phyloP scores from a whole-genome alignment of 1,140 invertebrate genomes.

The Pantala flavescens region DNA sequence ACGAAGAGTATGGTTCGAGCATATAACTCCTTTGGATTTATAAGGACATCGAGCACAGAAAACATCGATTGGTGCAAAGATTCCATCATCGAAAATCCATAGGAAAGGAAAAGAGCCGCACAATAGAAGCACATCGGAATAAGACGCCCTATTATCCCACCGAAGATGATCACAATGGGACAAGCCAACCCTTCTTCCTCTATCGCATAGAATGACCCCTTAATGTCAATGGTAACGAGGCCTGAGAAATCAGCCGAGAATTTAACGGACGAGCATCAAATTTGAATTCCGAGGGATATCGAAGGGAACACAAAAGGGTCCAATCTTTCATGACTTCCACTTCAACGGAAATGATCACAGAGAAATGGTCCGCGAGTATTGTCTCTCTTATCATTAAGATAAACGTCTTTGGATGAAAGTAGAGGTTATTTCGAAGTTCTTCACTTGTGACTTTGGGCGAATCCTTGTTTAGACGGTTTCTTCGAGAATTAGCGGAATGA shows the following conservation, averaged over 20 bases:
- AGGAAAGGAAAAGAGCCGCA: background rate
- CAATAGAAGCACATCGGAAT: background rate
- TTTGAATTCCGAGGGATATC: slow-evolving; percentile 12
- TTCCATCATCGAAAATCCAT: background rate
- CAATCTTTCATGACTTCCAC: background rate
- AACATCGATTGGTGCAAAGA: no score
- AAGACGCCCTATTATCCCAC: background rate
- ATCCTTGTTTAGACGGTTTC: no score
- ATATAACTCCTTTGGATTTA: no score
- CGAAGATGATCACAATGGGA: background rate
- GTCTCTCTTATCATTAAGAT: no score
- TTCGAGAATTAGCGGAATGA: no score
- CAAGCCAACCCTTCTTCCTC: background rate
- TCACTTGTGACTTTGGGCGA: no score
- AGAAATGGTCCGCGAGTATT: background rate
- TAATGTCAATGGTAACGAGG: background rate
- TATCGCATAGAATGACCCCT: background rate
- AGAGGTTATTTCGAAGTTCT: no score
- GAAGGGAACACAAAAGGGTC: background rate
- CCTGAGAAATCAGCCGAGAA: background rate
- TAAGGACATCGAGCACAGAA: no score
- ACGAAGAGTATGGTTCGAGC: no score
- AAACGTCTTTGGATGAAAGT: no score
- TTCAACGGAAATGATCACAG: background rate
- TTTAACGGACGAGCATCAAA: slow-evolving; percentile 15